Evolutionary conservation across 2,113 vertebrate species (phyloP).

Genomic region (Cyprinus carpio): DNA sequence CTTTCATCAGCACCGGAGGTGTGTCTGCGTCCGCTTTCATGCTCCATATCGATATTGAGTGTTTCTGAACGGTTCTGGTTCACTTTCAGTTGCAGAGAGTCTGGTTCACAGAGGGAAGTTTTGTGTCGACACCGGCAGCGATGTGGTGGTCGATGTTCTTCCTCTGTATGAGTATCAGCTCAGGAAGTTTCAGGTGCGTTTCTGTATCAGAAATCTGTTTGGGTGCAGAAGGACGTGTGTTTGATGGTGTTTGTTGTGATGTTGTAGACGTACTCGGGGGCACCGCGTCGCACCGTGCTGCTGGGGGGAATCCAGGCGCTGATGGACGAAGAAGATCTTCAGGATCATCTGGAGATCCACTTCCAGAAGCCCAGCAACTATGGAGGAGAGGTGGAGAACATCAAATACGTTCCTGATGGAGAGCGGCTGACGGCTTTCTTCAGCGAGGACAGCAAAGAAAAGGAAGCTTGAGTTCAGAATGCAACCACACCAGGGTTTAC

Average conservation of each 20-base stretch:
- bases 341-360: slow-evolving; percentile 85
- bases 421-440: slow-evolving; percentile 70
- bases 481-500: not conserved
- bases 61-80: no score
- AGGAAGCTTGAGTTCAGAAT: not conserved
- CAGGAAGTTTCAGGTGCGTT: slow-evolving; percentile 84
- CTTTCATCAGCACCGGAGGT: slow-evolving; percentile 61
- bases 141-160: slow-evolving; percentile 62
- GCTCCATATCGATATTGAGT: no score
- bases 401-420: slow-evolving; percentile 72
- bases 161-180: slow-evolving; percentile 59
- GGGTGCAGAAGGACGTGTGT: not conserved
- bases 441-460: slow-evolving; percentile 64
- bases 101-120: slow-evolving; percentile 57
- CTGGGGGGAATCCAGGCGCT: slow-evolving; percentile 72
- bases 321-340: slow-evolving; percentile 77
- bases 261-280: slow-evolving; percentile 74
- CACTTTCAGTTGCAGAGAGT: slow-evolving; percentile 8
- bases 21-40: no score
- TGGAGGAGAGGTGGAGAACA: slow-evolving; percentile 87
- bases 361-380: slow-evolving; percentile 88
- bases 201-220: not conserved
- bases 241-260: not conserved
- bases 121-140: slow-evolving; percentile 57
- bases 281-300: slow-evolving; percentile 79